Conservation (phyloP, 1,140 invertebrate genomes). For the Aphelinus atriplicis region DNA sequence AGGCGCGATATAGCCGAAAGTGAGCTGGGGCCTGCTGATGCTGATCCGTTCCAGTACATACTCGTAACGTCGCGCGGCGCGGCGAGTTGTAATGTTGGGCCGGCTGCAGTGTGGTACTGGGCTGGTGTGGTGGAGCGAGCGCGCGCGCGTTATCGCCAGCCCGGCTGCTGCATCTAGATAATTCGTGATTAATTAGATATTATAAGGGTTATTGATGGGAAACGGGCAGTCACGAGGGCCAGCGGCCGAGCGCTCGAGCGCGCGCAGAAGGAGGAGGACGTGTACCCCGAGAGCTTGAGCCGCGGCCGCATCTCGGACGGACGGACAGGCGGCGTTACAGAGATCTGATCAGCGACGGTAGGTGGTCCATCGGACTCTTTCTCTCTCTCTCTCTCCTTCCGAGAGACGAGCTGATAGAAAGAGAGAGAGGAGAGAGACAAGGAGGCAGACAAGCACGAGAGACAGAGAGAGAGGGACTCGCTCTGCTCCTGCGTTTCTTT, state of each 20-base stretch:
- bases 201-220: constrained; percentile 65
- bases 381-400: constrained; percentile 22
- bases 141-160: constrained; percentile 24
- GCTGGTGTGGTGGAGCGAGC: neutral
- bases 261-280: constrained; percentile 3
- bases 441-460: constrained; percentile 43
- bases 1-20: too few relatives aligned
- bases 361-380: constrained; percentile 59
- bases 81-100: too few relatives aligned
- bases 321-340: constrained; percentile 53
- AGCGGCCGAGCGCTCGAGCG: neutral
- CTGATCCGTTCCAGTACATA: too few relatives aligned
- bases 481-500: constrained; percentile 39
- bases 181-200: constrained; percentile 67
- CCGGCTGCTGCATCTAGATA: constrained; percentile 58
- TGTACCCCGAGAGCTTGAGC: constrained; percentile 34
- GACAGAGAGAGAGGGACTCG: neutral
- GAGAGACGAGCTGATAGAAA: neutral
- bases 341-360: constrained; percentile 66
- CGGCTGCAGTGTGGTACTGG: neutral
- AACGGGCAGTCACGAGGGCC: constrained; percentile 8
- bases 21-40: too few relatives aligned
- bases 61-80: too few relatives aligned
- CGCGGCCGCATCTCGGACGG: constrained; percentile 45
- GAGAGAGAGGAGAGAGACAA: constrained; percentile 36